A percentile compares a stretch with the other conserved stretches of the same genome.
phyloP scores from a whole-genome alignment of 2,113 vertebrate genomes.

The Pampusana beccarii region DNA sequence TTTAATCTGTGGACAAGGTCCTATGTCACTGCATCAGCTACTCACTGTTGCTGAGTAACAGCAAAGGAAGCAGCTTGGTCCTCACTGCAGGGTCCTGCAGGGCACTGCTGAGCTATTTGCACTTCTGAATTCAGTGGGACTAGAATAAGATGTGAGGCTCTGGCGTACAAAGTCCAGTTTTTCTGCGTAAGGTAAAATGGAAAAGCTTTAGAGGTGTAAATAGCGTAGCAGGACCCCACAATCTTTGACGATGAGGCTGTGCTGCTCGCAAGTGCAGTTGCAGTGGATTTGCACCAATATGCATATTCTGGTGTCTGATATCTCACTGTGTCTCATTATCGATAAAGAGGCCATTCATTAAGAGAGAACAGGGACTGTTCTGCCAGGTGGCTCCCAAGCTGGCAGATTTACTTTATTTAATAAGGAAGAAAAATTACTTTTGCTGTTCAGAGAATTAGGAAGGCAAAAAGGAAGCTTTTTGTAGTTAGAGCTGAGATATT shows the following conservation, averaged over 20 bases:
- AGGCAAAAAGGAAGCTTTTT: background rate
- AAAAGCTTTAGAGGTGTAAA: background rate
- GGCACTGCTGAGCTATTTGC: background rate
- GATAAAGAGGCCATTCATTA: background rate
- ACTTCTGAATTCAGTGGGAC: background rate
- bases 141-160: background rate
- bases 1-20: background rate
- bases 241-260: background rate
- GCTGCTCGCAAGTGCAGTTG: background rate
- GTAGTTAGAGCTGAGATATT: background rate
- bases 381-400: background rate
- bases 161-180: background rate
- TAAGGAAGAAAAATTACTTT: background rate
- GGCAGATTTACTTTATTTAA: background rate
- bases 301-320: background rate
- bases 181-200: background rate
- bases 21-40: background rate
- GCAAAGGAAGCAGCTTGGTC: background rate
- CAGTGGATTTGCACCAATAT: background rate
- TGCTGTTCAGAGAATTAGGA: background rate
- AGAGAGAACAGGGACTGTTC: background rate
- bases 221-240: fast-evolving
- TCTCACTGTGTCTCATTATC: background rate
- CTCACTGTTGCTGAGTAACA: background rate
- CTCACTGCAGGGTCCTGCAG: background rate